These are phyloP conservation scores for Manis javanica DNA, from an alignment of 2,797 vertebrate species.

Conservation along the genomic window DNA sequence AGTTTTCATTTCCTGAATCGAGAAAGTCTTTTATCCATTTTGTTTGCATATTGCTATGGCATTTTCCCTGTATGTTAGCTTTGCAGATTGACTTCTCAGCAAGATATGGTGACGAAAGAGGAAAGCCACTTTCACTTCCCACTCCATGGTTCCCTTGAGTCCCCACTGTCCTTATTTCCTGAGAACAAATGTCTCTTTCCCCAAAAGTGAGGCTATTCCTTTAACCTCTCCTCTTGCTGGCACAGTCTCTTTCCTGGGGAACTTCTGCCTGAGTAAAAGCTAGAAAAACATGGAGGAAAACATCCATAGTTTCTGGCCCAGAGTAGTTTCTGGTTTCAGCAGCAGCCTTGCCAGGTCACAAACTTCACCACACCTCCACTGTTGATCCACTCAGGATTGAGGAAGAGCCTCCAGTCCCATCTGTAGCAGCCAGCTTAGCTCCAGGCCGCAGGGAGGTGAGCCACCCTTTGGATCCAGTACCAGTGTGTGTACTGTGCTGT, in stretches of 20 bases:
- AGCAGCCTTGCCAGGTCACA: background rate
- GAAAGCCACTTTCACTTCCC: background rate
- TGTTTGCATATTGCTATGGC: background rate
- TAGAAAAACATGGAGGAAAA: background rate
- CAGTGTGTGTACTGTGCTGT: background rate
- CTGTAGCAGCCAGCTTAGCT: background rate
- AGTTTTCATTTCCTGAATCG: constrained; percentile 34
- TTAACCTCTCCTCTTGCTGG: background rate
- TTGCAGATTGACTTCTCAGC: background rate
- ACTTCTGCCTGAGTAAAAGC: background rate
- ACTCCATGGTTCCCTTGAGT: background rate
- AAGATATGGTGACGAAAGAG: background rate
- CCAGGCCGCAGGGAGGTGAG: background rate
- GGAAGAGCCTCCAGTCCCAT: background rate
- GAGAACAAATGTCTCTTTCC: background rate
- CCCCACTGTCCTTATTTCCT: background rate
- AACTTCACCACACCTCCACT: background rate
- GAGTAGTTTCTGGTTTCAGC: background rate
- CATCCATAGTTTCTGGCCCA: background rate
- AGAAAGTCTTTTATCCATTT: constrained; percentile 17
- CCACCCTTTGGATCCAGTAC: background rate
- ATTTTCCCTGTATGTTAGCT: background rate
- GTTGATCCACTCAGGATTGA: background rate
- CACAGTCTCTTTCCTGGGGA: background rate
- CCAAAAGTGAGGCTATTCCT: background rate